Conservation (phyloP, 1,140 invertebrate species). For the Heliconius hewitsoni region DNA sequence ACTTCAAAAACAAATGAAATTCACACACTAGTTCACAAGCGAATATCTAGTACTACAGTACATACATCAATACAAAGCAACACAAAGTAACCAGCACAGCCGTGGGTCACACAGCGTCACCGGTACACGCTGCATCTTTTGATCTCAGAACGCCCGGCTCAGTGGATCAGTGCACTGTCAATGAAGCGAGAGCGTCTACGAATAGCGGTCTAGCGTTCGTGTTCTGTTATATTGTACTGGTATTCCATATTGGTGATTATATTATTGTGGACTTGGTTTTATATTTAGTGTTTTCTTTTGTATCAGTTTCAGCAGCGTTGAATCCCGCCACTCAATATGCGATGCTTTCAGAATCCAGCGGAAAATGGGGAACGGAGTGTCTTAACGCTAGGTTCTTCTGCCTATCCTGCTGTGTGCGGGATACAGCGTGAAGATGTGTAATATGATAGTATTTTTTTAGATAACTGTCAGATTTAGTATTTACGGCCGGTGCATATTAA, state of each 20-base stretch:
- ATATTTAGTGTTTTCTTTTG: background rate
- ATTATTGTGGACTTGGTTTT: background rate
- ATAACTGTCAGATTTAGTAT: too few relatives aligned
- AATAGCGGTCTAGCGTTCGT: background rate
- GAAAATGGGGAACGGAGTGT: too few relatives aligned
- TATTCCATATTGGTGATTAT: background rate
- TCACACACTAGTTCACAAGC: background rate
- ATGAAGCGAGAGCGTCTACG: slow-evolving; percentile 33
- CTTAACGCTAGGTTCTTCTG: too few relatives aligned
- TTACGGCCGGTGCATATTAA: too few relatives aligned
- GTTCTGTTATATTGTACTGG: background rate
- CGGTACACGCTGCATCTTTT: slow-evolving; percentile 30
- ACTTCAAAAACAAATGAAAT: background rate
- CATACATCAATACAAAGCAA: background rate
- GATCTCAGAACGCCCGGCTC: slow-evolving; percentile 34
- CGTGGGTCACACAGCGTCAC: background rate
- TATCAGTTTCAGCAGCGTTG: too few relatives aligned
- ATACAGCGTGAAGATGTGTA: too few relatives aligned
- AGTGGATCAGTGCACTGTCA: slow-evolving; percentile 28
- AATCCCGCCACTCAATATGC: too few relatives aligned
- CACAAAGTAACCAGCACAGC: background rate
- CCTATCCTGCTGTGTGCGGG: too few relatives aligned
- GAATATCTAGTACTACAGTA: background rate
- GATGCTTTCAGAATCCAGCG: too few relatives aligned
- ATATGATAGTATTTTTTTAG: too few relatives aligned